Evolutionary conservation across 23 tunicate genomes (phyloP), one percentile per base, ranked within the genome.

Genomic region (Trididemnum clinides): DNA sequence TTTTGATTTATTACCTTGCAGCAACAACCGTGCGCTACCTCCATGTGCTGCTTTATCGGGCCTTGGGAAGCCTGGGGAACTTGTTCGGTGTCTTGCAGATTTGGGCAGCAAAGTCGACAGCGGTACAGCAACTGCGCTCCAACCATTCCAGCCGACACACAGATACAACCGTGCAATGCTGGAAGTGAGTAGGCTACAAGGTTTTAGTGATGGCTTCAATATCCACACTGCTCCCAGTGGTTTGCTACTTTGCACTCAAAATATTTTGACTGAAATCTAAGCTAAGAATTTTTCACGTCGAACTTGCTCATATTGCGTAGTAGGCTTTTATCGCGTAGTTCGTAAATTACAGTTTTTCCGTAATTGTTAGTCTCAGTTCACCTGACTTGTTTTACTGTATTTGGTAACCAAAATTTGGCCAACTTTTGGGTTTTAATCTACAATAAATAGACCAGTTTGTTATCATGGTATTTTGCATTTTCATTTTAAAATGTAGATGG

Each of bases 111-210:
- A 62, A 75, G 76, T 33, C 78, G 96, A 27, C 66, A 80, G 2
- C 82, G 90, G 1, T 57, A 12, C 5, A 75, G 83, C 21, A 86
- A 78, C 62, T 91, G 96, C 90, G 89, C 97, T 0, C 54, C 59
- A 1, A 85, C 72, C 5, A 35, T 32, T 0, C 82, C 88, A 28
- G 86, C 84, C 30, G 88, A 83, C 59, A 82, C 86, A 10, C 69
- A 84, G 66, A 23, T 87, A 3, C 50, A 64, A 18, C 33, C 65
- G 18, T 95, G 99, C 84, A 85, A 90, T 71, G 91, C 87, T 27
- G 91, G 92, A 82, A 64, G 97, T 92, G 38, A 73, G 80, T 33
- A 80, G 87, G 50, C n/a, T n/a, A n/a, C n/a, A n/a, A n/a, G n/a
- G n/a, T n/a, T n/a, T n/a, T n/a, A n/a, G n/a, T 28, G 26, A 22